Base-by-base conservation (phyloP, 2,888 invertebrate species). In the Agrochola litura region DNA sequence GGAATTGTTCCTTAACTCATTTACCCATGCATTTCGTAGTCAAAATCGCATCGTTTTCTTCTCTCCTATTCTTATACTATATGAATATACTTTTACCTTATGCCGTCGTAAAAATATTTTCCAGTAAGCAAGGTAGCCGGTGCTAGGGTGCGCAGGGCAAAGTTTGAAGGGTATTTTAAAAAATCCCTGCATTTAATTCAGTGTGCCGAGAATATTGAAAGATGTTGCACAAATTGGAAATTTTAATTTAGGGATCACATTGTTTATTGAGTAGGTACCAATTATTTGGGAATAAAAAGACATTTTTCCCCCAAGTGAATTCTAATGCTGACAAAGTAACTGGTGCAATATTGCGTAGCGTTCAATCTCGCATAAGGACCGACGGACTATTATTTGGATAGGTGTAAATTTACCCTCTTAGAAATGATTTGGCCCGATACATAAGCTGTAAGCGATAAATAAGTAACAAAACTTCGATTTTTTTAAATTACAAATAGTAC, bases 331-430 rank as follows among this genome's bases (percentile, higher is more conserved):
- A 52, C 61, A 54, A 78, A 46, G 64, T 66, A 65, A 54, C 71
- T 69, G 25, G n/a, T 63, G 58, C 54, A 69, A 64, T 70, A 75
- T 60, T 75, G 72, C 63, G 63, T 72, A 54, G 43, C 25, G 30
- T 41, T 30, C 43, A 79, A 79, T 75, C 69, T 72, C n/a, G 60
- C 12, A n/a, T 64, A 76, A 67, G 69, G 72, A 80, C 76, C 81
- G 78, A 83, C 81, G 77, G 86, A 63, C 72, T 84, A 86, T 88
- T 86, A 89, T 88, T 89, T 89, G 84, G 84, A 86, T 87, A 90
- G 90, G 88, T 90, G 87, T 87, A 89, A 88, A 87, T 90, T 87
- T 77, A 75, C 76, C 80, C 80, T 80, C 75, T 60, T 73, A 85
- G 79, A 80, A 76, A 73, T 54, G 6, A 6, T 69, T 73, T 64